A percentile compares a stretch with the other conserved stretches of the same genome.
Conservation (phyloP, 1,140 invertebrate genomes). For the Maconellicoccus hirsutus region DNA sequence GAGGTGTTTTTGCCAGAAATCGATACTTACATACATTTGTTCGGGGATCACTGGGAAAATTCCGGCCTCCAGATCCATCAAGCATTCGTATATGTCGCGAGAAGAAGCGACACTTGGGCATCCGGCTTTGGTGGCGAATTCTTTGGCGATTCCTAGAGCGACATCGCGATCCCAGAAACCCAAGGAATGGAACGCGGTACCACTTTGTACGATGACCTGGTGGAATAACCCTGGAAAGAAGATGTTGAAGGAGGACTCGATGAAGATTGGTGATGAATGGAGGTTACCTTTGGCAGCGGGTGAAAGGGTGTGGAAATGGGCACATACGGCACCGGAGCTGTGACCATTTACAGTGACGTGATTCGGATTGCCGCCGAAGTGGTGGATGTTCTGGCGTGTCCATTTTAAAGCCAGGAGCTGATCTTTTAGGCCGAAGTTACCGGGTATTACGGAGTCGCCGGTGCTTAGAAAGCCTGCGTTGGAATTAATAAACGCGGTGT, state of each 20-base stretch:
- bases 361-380: constrained; percentile 37
- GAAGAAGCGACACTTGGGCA: background rate
- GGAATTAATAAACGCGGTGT: too few relatives aligned
- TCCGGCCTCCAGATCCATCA: background rate
- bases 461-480: constrained; percentile 42
- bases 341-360: constrained; percentile 38
- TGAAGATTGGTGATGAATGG: too few relatives aligned
- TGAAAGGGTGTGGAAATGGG: constrained; percentile 32
- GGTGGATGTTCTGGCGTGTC: constrained; percentile 37
- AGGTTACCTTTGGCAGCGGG: constrained; percentile 19
- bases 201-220: constrained; percentile 40
- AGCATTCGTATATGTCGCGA: background rate
- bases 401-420: constrained; percentile 36
- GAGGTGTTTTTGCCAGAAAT: too few relatives aligned
- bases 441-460: constrained; percentile 44
- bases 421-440: constrained; percentile 53
- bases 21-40: background rate
- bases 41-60: background rate
- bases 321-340: constrained; percentile 35
- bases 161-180: constrained; percentile 25
- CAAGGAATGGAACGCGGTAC: constrained; percentile 43
- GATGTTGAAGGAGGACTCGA: too few relatives aligned
- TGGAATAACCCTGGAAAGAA: constrained; percentile 36
- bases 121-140: too few relatives aligned
- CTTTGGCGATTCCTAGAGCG: constrained; percentile 12